Conservation (phyloP, 2,888 invertebrate genomes). For the Lamellibrachia columna region DNA sequence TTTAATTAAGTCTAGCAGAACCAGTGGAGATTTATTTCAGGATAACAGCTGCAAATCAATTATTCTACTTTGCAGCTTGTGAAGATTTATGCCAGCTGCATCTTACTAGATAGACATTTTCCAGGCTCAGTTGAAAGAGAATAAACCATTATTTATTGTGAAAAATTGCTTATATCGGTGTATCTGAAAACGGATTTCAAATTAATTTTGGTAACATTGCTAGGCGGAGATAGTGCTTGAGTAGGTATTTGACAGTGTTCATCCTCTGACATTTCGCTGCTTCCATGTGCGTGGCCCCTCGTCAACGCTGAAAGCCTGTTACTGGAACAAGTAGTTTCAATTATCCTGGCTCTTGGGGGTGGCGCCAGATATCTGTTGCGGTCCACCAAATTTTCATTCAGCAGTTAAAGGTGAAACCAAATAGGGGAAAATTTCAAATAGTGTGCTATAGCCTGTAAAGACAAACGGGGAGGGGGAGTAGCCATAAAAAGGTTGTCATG, state of each 20-base stretch:
- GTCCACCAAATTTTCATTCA: neutral
- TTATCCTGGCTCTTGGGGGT: neutral
- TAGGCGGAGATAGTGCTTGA: neutral
- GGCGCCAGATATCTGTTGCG: neutral
- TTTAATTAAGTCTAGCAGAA: neutral
- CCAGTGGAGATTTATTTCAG: neutral
- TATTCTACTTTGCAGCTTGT: neutral
- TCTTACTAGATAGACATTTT: neutral
- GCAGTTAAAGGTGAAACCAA: neutral
- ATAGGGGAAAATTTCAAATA: neutral
- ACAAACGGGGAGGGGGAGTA: neutral
- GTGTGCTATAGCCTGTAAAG: too few relatives aligned
- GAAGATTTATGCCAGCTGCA: neutral
- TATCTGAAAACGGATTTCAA: neutral
- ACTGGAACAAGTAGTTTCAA: neutral
- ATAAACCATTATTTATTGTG: neutral
- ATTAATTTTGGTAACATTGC: neutral
- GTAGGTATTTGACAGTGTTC: neutral
- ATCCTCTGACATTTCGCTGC: neutral
- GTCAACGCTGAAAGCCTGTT: neutral
- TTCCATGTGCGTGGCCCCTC: neutral
- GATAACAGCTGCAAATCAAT: neutral
- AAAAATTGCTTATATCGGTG: neutral
- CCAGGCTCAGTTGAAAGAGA: neutral
- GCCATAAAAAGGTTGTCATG: neutral